Evolutionary conservation across 2,888 invertebrate species (phyloP), one percentile per base, ranked within the genome.

Genomic region (Scelioninae gen. 2): DNA sequence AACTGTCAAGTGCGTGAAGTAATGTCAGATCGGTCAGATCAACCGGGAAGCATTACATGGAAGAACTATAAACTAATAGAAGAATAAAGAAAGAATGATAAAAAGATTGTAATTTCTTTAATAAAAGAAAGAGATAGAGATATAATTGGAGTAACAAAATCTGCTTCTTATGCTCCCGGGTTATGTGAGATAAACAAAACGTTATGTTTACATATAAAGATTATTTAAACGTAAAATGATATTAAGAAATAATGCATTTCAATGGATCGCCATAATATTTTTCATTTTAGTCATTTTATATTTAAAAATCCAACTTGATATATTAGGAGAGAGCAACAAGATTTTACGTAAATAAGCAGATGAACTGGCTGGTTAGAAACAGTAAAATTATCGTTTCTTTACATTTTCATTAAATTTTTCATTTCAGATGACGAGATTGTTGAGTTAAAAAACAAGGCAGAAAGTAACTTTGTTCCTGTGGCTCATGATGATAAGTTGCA

Each of bases 291-390:
- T 86, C 57, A 79, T 85, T 68, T 71, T 86, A 58, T 87, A 87
- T 73, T 83, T 87, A 60, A 87, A 86, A 80, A 76, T 84, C 45
- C 85, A 85, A 76, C 78, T 87, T 55, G 83, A 78, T 50, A 75
- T 81, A 58, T 79, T 87, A 31, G 85, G 87, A 78, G 84, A 87
- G 35, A 82, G 81, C 55, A 86, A 84, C 74, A 81, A 78, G 75
- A 76, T 81, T 74, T 78, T 88, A 68, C 84, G 88, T 87, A 82
- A 76, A 83, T 81, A 46, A 63, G 31, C 35, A 18, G 5, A 19
- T 7, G 3, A 19, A 1, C n/a, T n/a, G n/a, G n/a, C n/a, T n/a
- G n/a, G n/a, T n/a, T n/a, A n/a, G n/a, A n/a, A n/a, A n/a, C n/a
- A n/a, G n/a, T n/a, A n/a, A n/a, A n/a, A n/a, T n/a, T n/a, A n/a